Percentiles rank a stretch among this genome's conserved stretches.
phyloP scores from a whole-genome alignment of 2,888 invertebrate species.

The Melanchra persicariae region DNA sequence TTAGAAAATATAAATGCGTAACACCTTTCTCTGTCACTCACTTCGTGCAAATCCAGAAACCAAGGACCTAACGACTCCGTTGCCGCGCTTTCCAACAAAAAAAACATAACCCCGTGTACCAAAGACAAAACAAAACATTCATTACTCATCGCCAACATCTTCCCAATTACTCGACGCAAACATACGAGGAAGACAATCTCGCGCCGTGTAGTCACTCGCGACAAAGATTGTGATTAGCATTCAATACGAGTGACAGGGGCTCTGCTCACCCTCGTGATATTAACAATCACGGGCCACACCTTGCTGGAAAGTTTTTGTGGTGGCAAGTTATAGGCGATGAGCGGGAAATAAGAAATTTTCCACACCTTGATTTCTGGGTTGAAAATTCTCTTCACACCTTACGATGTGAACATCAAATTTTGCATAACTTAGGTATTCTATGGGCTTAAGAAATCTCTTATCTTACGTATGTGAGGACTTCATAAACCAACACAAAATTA shows the following conservation, averaged over 20 bases:
- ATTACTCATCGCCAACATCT: neutral
- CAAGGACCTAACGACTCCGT: too few relatives aligned
- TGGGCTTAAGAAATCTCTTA: too few relatives aligned
- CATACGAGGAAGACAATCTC: slow-evolving; percentile 22
- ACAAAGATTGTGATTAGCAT: slow-evolving; percentile 52
- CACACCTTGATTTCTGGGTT: too few relatives aligned
- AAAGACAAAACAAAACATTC: neutral
- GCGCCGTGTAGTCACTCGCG: too few relatives aligned
- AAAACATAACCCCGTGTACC: neutral
- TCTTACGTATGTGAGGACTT: too few relatives aligned
- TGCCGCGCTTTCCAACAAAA: neutral
- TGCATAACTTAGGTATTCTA: too few relatives aligned
- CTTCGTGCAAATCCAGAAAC: too few relatives aligned
- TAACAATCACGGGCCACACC: slow-evolving; percentile 67
- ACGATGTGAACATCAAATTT: too few relatives aligned
- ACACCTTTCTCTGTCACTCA: too few relatives aligned
- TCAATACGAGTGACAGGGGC: slow-evolving; percentile 57
- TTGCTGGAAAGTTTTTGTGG: slow-evolving; percentile 28
- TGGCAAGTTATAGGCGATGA: neutral
- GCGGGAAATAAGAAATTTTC: neutral
- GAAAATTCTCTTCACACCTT: too few relatives aligned
- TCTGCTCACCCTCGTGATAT: slow-evolving; percentile 49
- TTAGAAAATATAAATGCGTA: too few relatives aligned
- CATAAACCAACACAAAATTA: too few relatives aligned
- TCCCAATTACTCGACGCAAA: slow-evolving; percentile 33